Evolutionary conservation across 2,113 vertebrate species (phyloP), one percentile per base, ranked within the genome.

Genomic region (Ellobius talpinus): DNA sequence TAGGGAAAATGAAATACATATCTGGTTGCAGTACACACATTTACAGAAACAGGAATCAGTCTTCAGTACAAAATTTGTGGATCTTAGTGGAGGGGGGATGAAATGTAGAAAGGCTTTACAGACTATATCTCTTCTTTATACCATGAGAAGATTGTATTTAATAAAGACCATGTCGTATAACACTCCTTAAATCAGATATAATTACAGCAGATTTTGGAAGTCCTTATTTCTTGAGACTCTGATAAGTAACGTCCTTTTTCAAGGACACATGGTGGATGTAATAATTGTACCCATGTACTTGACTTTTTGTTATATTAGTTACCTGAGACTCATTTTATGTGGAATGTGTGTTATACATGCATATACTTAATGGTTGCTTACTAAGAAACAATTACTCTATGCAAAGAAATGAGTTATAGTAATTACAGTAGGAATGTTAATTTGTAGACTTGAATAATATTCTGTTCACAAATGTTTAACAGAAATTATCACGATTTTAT

Each of bases 161-260:
- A 72, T n/a, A 72, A 72, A 36, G n/a, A n/a, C 6, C 68, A 72
- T 2, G 8, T 6, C 1, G 0, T n/a, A 17, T 0, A n/a, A 19
- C 0, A 36, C 7, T 72, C 17, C 17, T 7, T n/a, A 72, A 72
- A n/a, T n/a, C 2, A 72, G 19, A 36, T n/a, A 72, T n/a, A 72
- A 72, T n/a, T 72, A 72, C 1, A 72, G 16, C 33, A 19, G 14
- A 70, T 36, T 70, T 36, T 13, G 33, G 13, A 16, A 70, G 66
- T 3, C 7, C 16, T 72, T 72, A n/a, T 17, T n/a, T 16, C 5
- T 72, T 72, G 68, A 72, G 68, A n/a, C 33, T 72, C 68, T 72
- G 36, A 72, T 72, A 36, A 72, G 68, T n/a, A 72, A n/a, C 68
- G n/a, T 72, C 16, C 36, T 72, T 72, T 72, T 72, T 14, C 33